Percentiles rank a stretch among this genome's conserved stretches.
Conservation (phyloP, 2,888 invertebrate species). For the Muschampia plurimacula region DNA sequence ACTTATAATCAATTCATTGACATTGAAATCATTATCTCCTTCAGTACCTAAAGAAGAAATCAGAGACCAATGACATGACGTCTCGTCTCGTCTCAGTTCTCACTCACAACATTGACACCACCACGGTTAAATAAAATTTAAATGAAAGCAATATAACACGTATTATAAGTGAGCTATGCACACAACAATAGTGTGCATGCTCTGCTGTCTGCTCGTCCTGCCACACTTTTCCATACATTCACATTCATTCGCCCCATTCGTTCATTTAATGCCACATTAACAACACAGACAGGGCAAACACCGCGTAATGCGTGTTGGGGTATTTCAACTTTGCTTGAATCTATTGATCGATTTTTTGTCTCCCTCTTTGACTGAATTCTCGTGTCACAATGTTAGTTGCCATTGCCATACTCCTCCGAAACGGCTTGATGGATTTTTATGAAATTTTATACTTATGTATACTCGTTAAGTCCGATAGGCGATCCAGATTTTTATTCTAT, state of each 20-base stretch:
- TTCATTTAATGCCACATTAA: background rate
- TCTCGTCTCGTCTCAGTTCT: too few relatives aligned
- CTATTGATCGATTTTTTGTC: constrained; percentile 16
- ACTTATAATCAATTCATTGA: constrained; percentile 10
- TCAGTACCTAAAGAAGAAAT: background rate
- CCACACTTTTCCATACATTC: background rate
- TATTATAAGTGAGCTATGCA: background rate
- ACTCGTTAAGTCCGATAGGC: too few relatives aligned
- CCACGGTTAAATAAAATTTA: background rate
- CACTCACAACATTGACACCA: too few relatives aligned
- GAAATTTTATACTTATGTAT: too few relatives aligned
- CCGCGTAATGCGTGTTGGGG: background rate
- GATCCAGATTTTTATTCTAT: too few relatives aligned
- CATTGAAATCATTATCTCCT: constrained; percentile 19
- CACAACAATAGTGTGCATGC: background rate
- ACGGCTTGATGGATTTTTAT: too few relatives aligned
- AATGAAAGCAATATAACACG: background rate
- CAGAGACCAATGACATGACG: constrained; percentile 10
- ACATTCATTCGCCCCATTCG: background rate
- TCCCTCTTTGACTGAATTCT: background rate
- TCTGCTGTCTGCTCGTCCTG: background rate
- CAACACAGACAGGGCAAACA: background rate
- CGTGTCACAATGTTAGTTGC: background rate
- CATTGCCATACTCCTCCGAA: too few relatives aligned
- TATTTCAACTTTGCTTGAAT: background rate